Evolutionary conservation across 2,888 invertebrate species (phyloP), one percentile per base, ranked within the genome.

Genomic region (Eurytoma adleriae): DNA sequence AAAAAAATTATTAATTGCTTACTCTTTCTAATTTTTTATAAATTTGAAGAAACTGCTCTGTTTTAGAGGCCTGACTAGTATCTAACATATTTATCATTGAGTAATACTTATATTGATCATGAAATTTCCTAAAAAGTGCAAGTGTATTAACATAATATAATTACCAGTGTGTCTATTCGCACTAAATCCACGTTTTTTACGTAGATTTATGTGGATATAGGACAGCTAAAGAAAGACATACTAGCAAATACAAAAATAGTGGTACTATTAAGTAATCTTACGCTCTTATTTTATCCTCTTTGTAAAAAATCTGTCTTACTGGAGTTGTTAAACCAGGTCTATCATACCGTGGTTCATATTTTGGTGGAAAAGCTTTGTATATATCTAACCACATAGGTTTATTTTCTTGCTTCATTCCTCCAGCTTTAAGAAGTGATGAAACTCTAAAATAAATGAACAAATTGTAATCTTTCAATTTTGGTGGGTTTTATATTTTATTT

Each of bases 311-410:
- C 83, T 93, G 91, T 85, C 91, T 93, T 13, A 97, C 90, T 14
- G 93, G 92, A 13, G 93, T 91, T 80, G 93, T 93, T 0, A 94
- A 93, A 52, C 92, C 93, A 5, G 94, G 93, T 86, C 95, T 93
- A 84, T 96, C 95, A 91, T 93, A 96, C 81, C 92, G 92, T 7
- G 99, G 99, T 87, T 97, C 96, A 64, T 94, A 91, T 84, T 94
- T 94, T 1, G 99, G 99, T 10, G 99, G 99, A 91, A 97, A 98
- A 0, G 96, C 94, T 91, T 94, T 94, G 89, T 98, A 99, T 27
- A 99, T 92, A 88, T 97, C 96, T 89, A 95, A 97, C 99, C 99
- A 99, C 13, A 99, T 81, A 0, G 99, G 99, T 83, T 95, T 93
- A 86, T 98, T 97, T 84, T 95, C 95, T 78, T 94, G 92, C 88